Base-by-base conservation (phyloP, 1,140 invertebrate species). In the Pomacea maculata region DNA sequence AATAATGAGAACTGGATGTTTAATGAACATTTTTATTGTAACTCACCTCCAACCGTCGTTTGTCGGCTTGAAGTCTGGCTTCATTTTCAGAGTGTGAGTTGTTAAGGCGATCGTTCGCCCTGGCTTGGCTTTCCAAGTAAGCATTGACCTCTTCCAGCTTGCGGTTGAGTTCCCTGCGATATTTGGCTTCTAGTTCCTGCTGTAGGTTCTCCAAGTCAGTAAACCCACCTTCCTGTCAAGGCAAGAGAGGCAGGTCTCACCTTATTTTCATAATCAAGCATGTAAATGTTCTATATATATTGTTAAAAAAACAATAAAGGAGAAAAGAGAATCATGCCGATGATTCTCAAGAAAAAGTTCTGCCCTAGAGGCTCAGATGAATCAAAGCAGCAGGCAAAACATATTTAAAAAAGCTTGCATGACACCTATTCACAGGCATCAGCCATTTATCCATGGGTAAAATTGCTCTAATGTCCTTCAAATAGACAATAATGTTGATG, bases 111-210 rank as follows among this genome's bases (percentile, higher is more conserved):
- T 90, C 88, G n/a, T 86, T 75, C 15, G 88, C 87, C 71, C 84
- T 82, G 19, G 88, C 87, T 83, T 91, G 90, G 11, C 89, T 86
- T 57, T 89, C 88, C 63, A 91, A 83, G 77, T 88, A 91, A 57
- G 80, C 82, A 75, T 91, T 91, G 11, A 91, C 88, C 65, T 91
- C 88, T 17, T 87, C 86, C 15, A 91, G 84, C 77, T 91, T 91
- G 45, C 82, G 77, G 79, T 91, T 91, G 12, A 91, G 83, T 64
- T 91, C 89, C n/a, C 86, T 74, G 9, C 88, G 83, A 78, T 87
- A 88, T 54, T 86, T 85, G 25, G 86, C 83, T 82, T 91, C 89
- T 4, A 89, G 75, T 73, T 89, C 87, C 81, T 82, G 15, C 83
- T 83, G 67, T 77, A 85, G 25, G 85, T 15, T 67, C 52, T 78